Percentiles rank a stretch among this genome's conserved stretches.
phyloP scores from a whole-genome alignment of 1,140 invertebrate species.

The Rhyacophila brunnea region DNA sequence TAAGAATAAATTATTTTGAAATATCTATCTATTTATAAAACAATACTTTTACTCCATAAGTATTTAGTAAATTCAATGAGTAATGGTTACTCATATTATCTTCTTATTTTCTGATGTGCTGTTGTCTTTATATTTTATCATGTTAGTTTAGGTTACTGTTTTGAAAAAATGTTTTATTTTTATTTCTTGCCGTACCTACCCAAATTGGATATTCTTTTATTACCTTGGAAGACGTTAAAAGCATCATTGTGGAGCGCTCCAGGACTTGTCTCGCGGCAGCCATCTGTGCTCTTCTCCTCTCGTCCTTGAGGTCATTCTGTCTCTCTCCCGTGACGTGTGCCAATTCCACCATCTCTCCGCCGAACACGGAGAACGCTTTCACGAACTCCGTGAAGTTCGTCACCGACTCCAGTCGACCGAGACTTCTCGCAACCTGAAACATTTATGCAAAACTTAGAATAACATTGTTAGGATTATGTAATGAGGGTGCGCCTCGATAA shows the following conservation, averaged over 20 bases:
- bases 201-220: no score
- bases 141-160: no score
- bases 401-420: conserved; percentile 88
- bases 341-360: conserved; percentile 96
- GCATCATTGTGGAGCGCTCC: conserved; percentile 96
- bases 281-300: conserved; percentile 92
- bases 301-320: conserved; percentile 91
- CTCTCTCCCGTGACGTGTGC: conserved; percentile 86
- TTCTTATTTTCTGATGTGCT: no score
- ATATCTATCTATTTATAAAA: no score
- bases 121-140: no score
- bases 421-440: conserved; percentile 70
- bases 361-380: conserved; percentile 97
- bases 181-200: no score
- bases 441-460: not conserved
- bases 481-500: no score
- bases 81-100: no score
- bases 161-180: no score
- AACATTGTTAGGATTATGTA: not conserved
- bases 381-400: conserved; percentile 98
- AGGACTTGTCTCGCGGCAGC: conserved; percentile 90
- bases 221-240: conserved; percentile 95
- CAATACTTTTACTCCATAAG: no score
- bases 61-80: no score
- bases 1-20: no score